Base-by-base conservation (phyloP, 2,888 invertebrate species). In the Ormyrus rosae region DNA sequence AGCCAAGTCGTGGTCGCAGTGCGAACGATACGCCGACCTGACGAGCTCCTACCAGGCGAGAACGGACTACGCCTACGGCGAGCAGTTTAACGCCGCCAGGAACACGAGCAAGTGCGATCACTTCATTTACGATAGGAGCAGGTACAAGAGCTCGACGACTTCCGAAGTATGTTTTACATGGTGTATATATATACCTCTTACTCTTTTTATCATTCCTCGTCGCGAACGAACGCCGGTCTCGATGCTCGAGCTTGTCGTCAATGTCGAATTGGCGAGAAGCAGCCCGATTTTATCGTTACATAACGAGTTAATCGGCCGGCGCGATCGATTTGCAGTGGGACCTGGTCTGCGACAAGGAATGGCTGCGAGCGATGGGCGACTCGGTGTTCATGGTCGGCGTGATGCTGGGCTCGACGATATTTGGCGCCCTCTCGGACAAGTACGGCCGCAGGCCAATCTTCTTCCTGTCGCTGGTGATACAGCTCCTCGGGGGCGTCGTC, bases 371-470 rank as follows among this genome's bases (percentile, higher is more conserved):
- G 51, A 93, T 93, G 78, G 93, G 94, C 48, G 95, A 95, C 88
- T 92, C 95, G 0, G 86, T 94, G 78, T 94, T 94, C 87, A 95
- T 95, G 95, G 90, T 94, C 83, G 95, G 95, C 81, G 95, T 95
- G 68, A 92, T 95, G 90, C 87, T 95, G 82, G 95, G 95, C 63
- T 95, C 95, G 74, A 94, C 95, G 79, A 91, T 94, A 73, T 95
- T 95, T 88, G 95, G 95, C 50, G 93, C 94, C 86, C 90, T 95
- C 85, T 95, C 95, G 51, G 95, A 95, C 88, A 94, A 94, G 88
- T 94, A 92, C 90, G 95, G 96, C 70, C 92, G 96, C 75, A 93
- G 94, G 88, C 93, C 94, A 70, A 94, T 94, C 85, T 95, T 96
- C 91, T 94, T 95, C 88, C 91, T 94, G 81, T 94, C 95, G 72